Percentiles rank a stretch among this genome's conserved stretches.
These are phyloP conservation scores for Myxocyprinus asiaticus DNA, from an alignment of 2,113 vertebrate species.

Conservation along the genomic window DNA sequence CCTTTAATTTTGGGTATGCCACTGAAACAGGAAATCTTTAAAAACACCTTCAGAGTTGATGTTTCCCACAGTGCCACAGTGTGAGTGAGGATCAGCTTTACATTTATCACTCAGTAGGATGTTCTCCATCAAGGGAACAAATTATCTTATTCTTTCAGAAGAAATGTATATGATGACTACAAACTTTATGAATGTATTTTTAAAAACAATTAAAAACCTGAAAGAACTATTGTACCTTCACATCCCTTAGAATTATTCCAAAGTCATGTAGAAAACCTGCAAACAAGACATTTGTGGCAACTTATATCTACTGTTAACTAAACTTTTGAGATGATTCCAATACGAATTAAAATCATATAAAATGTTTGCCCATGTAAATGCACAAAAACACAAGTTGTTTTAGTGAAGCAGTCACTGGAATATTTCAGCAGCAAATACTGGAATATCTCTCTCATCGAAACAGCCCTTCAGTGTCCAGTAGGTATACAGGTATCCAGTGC, in stretches of 20 bases:
- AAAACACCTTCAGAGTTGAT: too few relatives aligned
- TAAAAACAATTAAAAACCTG: too few relatives aligned
- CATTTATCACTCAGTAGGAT: conserved; percentile 89
- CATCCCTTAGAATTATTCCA: conserved; percentile 89
- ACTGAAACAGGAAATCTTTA: too few relatives aligned
- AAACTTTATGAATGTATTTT: not conserved
- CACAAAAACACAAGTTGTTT: not conserved
- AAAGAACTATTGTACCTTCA: conserved; percentile 90
- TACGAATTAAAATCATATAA: too few relatives aligned
- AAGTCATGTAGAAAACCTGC: conserved; percentile 90
- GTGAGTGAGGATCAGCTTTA: conserved; percentile 61
- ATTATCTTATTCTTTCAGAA: too few relatives aligned
- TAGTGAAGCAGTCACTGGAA: conserved; percentile 78
- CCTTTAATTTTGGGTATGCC: too few relatives aligned
- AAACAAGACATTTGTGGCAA: not conserved
- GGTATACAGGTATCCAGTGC: conserved; percentile 86
- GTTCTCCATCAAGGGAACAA: conserved; percentile 86
- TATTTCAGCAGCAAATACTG: conserved; percentile 86
- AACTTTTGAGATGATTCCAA: too few relatives aligned
- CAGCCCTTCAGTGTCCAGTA: conserved; percentile 83
- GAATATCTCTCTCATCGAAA: conserved; percentile 79
- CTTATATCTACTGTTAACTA: too few relatives aligned
- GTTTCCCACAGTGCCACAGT: too few relatives aligned
- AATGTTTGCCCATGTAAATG: too few relatives aligned
- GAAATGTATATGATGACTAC: not conserved